Conservation (phyloP, 2,113 vertebrate species). For the Hippocampus guttulatus region DNA sequence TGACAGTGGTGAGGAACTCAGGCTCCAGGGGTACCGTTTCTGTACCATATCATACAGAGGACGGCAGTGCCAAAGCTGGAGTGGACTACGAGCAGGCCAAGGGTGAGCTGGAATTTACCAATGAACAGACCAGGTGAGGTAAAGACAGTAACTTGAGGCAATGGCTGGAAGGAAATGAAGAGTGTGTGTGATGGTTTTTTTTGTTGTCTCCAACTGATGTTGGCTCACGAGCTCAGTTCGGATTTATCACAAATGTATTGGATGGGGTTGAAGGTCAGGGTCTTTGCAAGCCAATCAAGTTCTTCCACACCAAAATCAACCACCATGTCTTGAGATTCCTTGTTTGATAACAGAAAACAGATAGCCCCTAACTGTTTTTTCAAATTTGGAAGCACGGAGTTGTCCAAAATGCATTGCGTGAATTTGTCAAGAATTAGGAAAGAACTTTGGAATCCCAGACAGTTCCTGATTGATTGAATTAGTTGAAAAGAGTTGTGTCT, state of each 20-base stretch:
- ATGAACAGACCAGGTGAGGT: slow-evolving; percentile 87
- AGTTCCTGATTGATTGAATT: no score
- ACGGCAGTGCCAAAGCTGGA: slow-evolving; percentile 81
- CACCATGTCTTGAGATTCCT: background rate
- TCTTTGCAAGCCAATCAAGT: background rate
- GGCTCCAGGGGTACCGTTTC: slow-evolving; percentile 86
- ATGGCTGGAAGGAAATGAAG: background rate
- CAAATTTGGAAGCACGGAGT: no score
- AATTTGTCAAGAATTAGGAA: no score
- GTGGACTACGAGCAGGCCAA: slow-evolving; percentile 84
- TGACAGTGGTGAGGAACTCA: slow-evolving; percentile 81
- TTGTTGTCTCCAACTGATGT: background rate
- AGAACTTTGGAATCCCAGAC: no score
- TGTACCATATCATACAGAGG: slow-evolving; percentile 85
- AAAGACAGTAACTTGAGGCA: background rate
- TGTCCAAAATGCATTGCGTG: no score
- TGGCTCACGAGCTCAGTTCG: background rate
- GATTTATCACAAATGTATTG: background rate
- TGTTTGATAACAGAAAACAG: background rate
- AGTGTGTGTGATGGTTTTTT: no score
- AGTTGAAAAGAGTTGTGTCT: no score
- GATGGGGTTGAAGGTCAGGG: background rate
- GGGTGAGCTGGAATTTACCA: slow-evolving; percentile 86
- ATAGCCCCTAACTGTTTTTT: background rate
- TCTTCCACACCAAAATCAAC: background rate